Evolutionary conservation across 2,888 invertebrate genomes (phyloP).

Genomic region (Machimus atricapillus): DNA sequence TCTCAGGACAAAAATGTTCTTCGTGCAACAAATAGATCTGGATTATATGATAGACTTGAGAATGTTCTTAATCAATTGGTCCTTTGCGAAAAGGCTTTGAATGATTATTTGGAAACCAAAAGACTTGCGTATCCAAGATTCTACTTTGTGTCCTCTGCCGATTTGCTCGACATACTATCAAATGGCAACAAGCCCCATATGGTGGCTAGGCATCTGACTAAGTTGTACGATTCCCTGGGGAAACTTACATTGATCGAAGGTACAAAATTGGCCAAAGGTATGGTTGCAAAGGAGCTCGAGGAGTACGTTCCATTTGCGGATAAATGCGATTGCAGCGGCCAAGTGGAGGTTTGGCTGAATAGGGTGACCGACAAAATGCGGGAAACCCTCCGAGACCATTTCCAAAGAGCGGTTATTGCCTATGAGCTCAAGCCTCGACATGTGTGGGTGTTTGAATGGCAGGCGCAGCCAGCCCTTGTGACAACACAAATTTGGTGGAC

Average conservation of each 20-base stretch:
- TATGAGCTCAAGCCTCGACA: conserved; percentile 92
- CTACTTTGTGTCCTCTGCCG: conserved; percentile 94
- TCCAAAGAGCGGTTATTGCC: conserved; percentile 79
- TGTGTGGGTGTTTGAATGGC: conserved; percentile 90
- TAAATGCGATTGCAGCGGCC: conserved; percentile 84
- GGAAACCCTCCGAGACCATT: conserved; percentile 77
- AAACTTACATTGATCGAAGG: conserved; percentile 68
- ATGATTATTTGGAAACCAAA: conserved; percentile 94
- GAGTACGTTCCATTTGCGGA: conserved; percentile 73
- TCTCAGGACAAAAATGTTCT: conserved; percentile 81
- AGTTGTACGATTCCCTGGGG: conserved; percentile 90
- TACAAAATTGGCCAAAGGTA: conserved; percentile 72
- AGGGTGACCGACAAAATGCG: conserved; percentile 86
- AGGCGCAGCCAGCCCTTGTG: conserved; percentile 88
- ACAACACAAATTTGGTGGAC: conserved; percentile 98
- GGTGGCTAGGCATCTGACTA: conserved; percentile 84
- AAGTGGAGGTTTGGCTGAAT: conserved; percentile 91
- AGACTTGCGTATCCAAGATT: conserved; percentile 92
- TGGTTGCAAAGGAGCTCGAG: conserved; percentile 87
- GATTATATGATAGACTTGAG: conserved; percentile 79
- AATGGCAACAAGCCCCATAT: conserved; percentile 84
- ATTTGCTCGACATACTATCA: conserved; percentile 81
- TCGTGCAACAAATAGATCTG: conserved; percentile 79
- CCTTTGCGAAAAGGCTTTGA: conserved; percentile 91
- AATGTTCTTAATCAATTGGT: conserved; percentile 73